Evolutionary conservation across 2,113 vertebrate genomes (phyloP).

Genomic region (Platanista minor): DNA sequence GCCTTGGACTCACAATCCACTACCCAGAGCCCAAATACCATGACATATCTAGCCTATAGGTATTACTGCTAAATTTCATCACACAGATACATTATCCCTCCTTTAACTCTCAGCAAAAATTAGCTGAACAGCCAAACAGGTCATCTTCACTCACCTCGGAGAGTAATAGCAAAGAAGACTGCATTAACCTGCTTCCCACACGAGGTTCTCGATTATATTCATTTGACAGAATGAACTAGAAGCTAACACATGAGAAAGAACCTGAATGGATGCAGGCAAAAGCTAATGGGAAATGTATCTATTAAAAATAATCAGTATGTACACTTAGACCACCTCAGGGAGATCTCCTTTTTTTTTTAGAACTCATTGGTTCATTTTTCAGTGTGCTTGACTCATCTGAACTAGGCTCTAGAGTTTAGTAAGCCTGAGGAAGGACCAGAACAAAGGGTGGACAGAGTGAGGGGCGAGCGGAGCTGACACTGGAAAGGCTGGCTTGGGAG

Average conservation of each 20-base stretch:
- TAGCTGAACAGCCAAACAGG: background rate
- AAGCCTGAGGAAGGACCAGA: background rate
- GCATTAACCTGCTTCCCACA: background rate
- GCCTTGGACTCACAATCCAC: background rate
- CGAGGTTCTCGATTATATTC: background rate
- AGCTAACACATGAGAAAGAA: background rate
- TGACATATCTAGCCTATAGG: background rate
- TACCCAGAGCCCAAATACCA: background rate
- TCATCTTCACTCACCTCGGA: background rate
- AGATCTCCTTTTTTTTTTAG: background rate
- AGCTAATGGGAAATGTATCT: background rate
- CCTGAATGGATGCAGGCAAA: background rate
- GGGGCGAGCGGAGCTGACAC: too few species aligned
- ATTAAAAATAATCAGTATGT: background rate
- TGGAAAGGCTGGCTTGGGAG: background rate
- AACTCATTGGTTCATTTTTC: background rate
- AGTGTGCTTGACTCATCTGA: background rate
- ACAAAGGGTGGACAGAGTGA: background rate
- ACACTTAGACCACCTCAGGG: background rate
- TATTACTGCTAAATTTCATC: background rate
- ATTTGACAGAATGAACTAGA: background rate
- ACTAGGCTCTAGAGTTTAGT: background rate
- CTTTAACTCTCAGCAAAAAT: background rate
- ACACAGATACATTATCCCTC: background rate
- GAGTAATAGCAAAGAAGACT: background rate